Base-by-base conservation (phyloP, 1,140 invertebrate species). In the Popillia japonica region DNA sequence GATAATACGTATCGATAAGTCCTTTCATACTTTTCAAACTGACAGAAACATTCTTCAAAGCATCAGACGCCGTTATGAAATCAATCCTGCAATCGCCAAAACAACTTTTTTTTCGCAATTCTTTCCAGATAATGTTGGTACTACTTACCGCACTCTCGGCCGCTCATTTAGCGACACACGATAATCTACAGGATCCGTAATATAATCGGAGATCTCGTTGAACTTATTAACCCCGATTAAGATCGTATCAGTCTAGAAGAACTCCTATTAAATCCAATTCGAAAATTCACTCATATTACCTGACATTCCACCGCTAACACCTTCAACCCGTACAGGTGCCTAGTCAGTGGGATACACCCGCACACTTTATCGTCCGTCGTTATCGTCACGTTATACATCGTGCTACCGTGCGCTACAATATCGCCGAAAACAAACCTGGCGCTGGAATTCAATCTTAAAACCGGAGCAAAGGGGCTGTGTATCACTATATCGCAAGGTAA, bases 131-230 rank as follows among this genome's bases (percentile, higher is more conserved):
- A 4, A 11, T 4, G 17, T n/a, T 48, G 11, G 11, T n/a, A 4
- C 6, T 72, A 27, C 20, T 73, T 77, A 83, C 85, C 84, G 80
- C 17, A 86, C 77, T 78, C 82, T 80, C 17, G 85, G 83, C 59
- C 81, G 82, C 72, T 85, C 85, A 79, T 79, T 85, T 14, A 86
- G 68, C 4, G 85, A 86, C 77, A 82, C 83, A 59, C 77, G 78
- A 64, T 83, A 86, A 77, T 86, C 85, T 10, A 86, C 79, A 0
- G 83, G 83, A 78, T 86, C 85, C 2, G 81, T 85, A 8, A 83
- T 79, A 59, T 82, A 85, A 23, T 80, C 79, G 61, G 81, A 40
- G 23, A 86, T 82, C 59, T 82, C 78, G 22, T 83, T 77, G 3
- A 80, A 75, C 14, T 80, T 34, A 72, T 81, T 81, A 9, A 83